phyloP scores from a whole-genome alignment of 2,888 invertebrate species.

The Drosophila acutilabella region DNA sequence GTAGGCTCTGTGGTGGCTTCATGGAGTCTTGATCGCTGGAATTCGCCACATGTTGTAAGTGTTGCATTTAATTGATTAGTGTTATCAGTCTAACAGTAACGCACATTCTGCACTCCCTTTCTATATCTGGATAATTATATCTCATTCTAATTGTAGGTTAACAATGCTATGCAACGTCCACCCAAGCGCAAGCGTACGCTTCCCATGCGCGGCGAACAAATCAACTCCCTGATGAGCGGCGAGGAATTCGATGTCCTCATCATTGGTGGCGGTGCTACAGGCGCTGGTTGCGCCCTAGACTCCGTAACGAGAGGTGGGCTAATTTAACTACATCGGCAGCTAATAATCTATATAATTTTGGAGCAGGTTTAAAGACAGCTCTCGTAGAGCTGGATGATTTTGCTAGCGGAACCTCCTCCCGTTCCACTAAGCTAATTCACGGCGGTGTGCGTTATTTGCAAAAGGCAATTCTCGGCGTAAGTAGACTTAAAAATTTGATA shows the following conservation, averaged over 20 bases:
- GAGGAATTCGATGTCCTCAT: slow-evolving; percentile 96
- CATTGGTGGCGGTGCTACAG: slow-evolving; percentile 99
- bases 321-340: neutral
- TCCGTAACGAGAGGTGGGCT: slow-evolving; percentile 91
- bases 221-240: slow-evolving; percentile 91
- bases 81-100: neutral
- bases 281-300: slow-evolving; percentile 98
- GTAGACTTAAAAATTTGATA: slow-evolving; percentile 28
- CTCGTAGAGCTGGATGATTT: slow-evolving; percentile 98
- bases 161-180: slow-evolving; percentile 80
- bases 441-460: slow-evolving; percentile 99
- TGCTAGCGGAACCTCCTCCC: slow-evolving; percentile 96
- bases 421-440: slow-evolving; percentile 99
- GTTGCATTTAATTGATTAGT: neutral
- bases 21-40: slow-evolving; percentile 81
- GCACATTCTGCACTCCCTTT: neutral
- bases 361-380: slow-evolving; percentile 92
- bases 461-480: slow-evolving; percentile 94
- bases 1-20: slow-evolving; percentile 83
- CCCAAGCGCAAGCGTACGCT: slow-evolving; percentile 89
- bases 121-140: neutral
- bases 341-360: neutral
- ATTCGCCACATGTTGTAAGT: slow-evolving; percentile 76
- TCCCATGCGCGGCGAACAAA: slow-evolving; percentile 92
- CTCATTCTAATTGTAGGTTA: slow-evolving; percentile 67